Evolutionary conservation across 2,888 invertebrate species (phyloP).

Genomic region (Acanthosepion lycidas): DNA sequence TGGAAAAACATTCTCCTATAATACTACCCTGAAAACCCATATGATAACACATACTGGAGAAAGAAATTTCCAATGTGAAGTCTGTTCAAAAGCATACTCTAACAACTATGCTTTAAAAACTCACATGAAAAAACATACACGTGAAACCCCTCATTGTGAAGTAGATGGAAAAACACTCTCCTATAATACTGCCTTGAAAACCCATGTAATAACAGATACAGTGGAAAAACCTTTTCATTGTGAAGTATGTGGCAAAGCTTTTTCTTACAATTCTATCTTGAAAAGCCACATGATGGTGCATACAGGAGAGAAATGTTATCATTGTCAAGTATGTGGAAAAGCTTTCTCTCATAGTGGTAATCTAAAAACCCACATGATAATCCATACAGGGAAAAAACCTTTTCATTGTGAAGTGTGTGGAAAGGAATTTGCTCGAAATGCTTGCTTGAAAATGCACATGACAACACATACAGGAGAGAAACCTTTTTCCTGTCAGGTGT

Average conservation of each 20-base stretch:
- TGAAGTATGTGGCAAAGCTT: slow-evolving; percentile 42
- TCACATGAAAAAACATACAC: slow-evolving; percentile 50
- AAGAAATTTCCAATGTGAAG: slow-evolving; percentile 49
- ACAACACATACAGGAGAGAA: too few species aligned
- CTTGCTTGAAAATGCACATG: too few species aligned
- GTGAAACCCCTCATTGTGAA: slow-evolving; percentile 54
- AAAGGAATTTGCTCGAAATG: too few species aligned
- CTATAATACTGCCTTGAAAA: slow-evolving; percentile 50
- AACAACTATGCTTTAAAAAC: not conserved
- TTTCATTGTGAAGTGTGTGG: too few species aligned
- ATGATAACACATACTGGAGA: slow-evolving; percentile 53
- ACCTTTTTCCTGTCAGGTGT: too few species aligned
- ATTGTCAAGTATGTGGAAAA: too few species aligned
- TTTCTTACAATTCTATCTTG: not conserved
- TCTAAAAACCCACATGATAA: too few species aligned
- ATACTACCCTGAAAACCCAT: slow-evolving; percentile 52
- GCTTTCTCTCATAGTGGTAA: too few species aligned
- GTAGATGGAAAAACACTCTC: slow-evolving; percentile 51
- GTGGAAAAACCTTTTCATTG: slow-evolving; percentile 51
- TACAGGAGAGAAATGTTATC: slow-evolving; percentile 50
- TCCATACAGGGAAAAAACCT: too few species aligned
- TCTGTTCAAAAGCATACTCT: slow-evolving; percentile 16
- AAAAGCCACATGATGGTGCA: slow-evolving; percentile 41
- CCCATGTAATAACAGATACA: slow-evolving; percentile 52
- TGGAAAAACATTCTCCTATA: slow-evolving; percentile 51